Base-by-base conservation (phyloP, 2,797 vertebrate species). In the Austrolebias charrua region DNA sequence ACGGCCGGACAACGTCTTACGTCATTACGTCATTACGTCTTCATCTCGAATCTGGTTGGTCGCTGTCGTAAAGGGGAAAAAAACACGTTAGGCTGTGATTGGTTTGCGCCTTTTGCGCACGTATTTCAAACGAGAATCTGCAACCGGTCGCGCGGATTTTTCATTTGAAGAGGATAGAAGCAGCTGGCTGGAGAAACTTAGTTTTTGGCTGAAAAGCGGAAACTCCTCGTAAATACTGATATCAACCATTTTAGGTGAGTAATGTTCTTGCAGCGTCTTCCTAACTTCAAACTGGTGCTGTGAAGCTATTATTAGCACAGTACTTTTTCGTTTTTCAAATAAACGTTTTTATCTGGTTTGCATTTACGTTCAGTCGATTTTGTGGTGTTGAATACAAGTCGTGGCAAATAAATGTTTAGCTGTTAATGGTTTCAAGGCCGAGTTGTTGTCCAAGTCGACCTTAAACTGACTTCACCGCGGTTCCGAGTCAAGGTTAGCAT, bases 51-150 rank as follows among this genome's bases (percentile, higher is more conserved):
- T 55, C 28, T 55, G 19, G 90, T 91, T 92, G 87, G 91, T 45
- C 16, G 5, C 1, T 0, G 5, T 4, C 80, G 90, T 90, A 91
- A 92, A 89, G 79, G 69, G 69, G 60, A 19, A 16, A 1, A 0
- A 4, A 6, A 0, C 19, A 18, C 19, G 0, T 62, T 62, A 13
- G 0, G 15, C 5, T 65, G 14, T 76, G 61, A 92, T 93, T 92
- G 90, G 92, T 49, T 64, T 14, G 29, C 40, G 47, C 46, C 29
- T 63, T 90, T 90, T 87, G 40, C 50, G 76, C 88, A 86, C 90
- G 59, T 76, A 87, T 88, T 94, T 94, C 87, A 91, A 94, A 93
- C 60, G 8, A 4, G 20, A 4, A 16, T 47, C 5, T 18, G 1
- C 3, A 50, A 78, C 77, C 87, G 91, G 90, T 90, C 90, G 89